Conservation (phyloP, 1,140 invertebrate species). For the Protaetia brevitarsis region DNA sequence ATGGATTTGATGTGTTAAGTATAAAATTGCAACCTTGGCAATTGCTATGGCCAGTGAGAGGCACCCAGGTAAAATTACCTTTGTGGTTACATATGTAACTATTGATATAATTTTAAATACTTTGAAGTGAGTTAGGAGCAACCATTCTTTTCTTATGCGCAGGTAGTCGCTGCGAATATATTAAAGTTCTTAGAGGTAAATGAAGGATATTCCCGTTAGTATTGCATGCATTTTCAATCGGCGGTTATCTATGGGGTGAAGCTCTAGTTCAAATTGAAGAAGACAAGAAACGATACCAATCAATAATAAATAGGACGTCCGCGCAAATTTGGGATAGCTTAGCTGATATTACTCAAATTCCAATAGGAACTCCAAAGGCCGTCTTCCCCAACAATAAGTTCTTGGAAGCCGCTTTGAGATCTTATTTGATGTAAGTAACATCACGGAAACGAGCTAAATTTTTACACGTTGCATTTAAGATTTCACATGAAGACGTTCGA, state of each 20-base stretch:
- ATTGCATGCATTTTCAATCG: constrained; percentile 88
- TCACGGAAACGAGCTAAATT: not conserved
- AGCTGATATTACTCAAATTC: constrained; percentile 78
- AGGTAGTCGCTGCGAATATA: constrained; percentile 70
- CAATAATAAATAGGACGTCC: constrained; percentile 65
- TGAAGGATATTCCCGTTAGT: constrained; percentile 60
- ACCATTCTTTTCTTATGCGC: not conserved
- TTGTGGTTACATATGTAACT: not conserved
- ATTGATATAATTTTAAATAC: not conserved
- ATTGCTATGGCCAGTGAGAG: constrained; percentile 75
- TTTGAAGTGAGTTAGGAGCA: not conserved
- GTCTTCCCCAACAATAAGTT: constrained; percentile 75
- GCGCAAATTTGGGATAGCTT: constrained; percentile 86
- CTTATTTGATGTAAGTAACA: constrained; percentile 66
- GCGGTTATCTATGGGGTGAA: constrained; percentile 85
- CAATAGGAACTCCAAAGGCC: constrained; percentile 73
- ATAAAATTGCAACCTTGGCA: constrained; percentile 76
- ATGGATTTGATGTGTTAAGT: constrained; percentile 82
- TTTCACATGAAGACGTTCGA: constrained; percentile 76
- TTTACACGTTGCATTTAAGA: constrained; percentile 48
- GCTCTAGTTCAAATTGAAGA: constrained; percentile 63
- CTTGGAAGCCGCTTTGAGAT: constrained; percentile 65
- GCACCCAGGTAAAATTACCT: constrained; percentile 61
- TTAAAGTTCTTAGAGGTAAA: constrained; percentile 70
- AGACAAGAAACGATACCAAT: constrained; percentile 61